A percentile compares a stretch with the other conserved stretches of the same genome.
These are phyloP conservation scores for Malaclemys terrapin DNA, from an alignment of 2,113 vertebrate genomes.

Conservation along the genomic window DNA sequence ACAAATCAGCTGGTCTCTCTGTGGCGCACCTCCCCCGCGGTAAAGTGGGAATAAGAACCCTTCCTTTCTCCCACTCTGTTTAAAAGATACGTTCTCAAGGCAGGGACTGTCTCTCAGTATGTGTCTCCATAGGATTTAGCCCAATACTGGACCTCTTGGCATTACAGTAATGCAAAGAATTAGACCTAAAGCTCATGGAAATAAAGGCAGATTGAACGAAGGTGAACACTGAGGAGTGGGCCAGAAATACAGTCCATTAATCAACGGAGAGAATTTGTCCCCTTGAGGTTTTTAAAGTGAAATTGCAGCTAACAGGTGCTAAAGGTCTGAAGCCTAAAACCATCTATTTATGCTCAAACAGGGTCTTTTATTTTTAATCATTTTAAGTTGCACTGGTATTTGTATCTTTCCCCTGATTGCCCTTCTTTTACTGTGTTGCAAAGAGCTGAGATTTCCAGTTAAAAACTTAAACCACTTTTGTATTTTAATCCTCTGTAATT, in stretches of 20 bases:
- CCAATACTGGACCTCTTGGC: constrained; percentile 5
- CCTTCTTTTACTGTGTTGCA: neutral
- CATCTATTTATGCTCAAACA: constrained; percentile 24
- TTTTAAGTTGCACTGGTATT: constrained; percentile 23
- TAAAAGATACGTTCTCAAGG: neutral
- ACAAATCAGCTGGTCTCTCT: neutral
- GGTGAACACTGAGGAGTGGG: neutral
- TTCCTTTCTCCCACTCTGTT: neutral
- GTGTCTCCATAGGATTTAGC: neutral
- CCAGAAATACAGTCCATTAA: neutral
- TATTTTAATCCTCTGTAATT: constrained; percentile 66
- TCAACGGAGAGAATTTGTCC: constrained; percentile 10
- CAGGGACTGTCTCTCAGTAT: neutral
- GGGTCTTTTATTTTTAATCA: constrained; percentile 51
- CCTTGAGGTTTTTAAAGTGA: constrained; percentile 11
- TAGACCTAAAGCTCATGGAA: constrained; percentile 36
- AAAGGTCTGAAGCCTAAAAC: constrained; percentile 21
- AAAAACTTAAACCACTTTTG: constrained; percentile 64
- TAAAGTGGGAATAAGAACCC: constrained; percentile 2
- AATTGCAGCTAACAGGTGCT: constrained; percentile 16
- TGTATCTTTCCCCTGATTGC: neutral
- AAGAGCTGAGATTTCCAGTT: constrained; percentile 48
- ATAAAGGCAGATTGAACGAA: constrained; percentile 35
- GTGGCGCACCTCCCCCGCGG: neutral
- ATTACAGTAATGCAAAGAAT: constrained; percentile 28